Percentiles rank a stretch among this genome's conserved stretches.
Evolutionary conservation across 2,113 vertebrate genomes (phyloP).

Genomic region (Meriones unguiculatus): DNA sequence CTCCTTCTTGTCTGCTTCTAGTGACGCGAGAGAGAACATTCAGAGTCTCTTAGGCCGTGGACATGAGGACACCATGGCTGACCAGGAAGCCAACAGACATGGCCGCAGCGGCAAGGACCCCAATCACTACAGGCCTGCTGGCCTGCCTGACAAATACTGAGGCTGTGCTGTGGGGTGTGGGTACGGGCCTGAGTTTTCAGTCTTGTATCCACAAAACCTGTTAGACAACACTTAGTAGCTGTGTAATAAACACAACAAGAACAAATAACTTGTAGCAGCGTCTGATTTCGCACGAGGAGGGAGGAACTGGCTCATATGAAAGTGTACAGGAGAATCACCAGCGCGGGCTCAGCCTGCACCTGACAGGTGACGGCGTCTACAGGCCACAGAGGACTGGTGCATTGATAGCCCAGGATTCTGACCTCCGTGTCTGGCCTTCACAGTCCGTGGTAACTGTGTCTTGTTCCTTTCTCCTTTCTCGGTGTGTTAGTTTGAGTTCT

Average conservation of each 20-base stretch:
- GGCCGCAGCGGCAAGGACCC: slow-evolving; percentile 42
- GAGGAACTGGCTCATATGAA: background rate
- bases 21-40: background rate
- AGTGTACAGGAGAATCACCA: no score
- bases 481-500: no score
- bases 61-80: background rate
- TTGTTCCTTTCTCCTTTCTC: no score
- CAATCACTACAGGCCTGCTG: background rate
- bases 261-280: background rate
- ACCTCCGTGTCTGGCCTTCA: background rate
- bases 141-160: slow-evolving; percentile 29
- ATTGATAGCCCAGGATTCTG: background rate
- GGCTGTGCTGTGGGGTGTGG: background rate
- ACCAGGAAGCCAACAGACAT: background rate
- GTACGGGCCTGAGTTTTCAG: background rate
- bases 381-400: background rate
- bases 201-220: background rate
- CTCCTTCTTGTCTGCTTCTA: background rate
- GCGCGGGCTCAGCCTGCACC: background rate
- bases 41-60: background rate
- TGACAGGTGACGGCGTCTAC: background rate
- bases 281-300: background rate
- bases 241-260: background rate
- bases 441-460: background rate
- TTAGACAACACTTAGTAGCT: background rate